phyloP scores from a whole-genome alignment of 2,888 invertebrate species.

The Hypena proboscidalis region DNA sequence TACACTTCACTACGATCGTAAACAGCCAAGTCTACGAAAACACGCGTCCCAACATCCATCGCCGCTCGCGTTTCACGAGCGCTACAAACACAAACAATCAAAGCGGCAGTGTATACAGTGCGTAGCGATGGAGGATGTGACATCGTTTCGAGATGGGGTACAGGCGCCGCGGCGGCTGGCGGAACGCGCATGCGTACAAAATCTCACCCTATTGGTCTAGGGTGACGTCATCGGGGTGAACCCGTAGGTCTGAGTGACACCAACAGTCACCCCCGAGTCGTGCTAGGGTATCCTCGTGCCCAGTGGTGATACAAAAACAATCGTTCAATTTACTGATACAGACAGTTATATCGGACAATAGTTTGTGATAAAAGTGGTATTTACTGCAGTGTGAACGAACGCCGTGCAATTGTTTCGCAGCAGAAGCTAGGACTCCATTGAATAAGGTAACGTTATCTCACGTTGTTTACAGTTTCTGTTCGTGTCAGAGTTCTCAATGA shows the following conservation, averaged over 20 bases:
- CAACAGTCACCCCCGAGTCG: constrained; percentile 80
- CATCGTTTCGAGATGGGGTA: constrained; percentile 52
- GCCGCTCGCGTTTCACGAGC: constrained; percentile 42
- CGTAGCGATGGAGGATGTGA: constrained; percentile 43
- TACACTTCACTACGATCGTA: constrained; percentile 66
- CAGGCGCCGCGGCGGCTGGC: constrained; percentile 78
- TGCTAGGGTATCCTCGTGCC: constrained; percentile 66
- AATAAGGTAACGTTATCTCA: constrained; percentile 53
- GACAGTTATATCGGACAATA: constrained; percentile 50
- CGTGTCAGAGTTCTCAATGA: constrained; percentile 63
- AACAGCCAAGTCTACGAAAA: constrained; percentile 56
- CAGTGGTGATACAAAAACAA: constrained; percentile 67
- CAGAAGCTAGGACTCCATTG: constrained; percentile 23
- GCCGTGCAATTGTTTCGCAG: constrained; percentile 10
- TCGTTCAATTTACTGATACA: constrained; percentile 55
- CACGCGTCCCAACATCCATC: constrained; percentile 52
- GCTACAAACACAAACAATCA: constrained; percentile 49
- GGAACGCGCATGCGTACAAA: constrained; percentile 73
- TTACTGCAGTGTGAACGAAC: constrained; percentile 35
- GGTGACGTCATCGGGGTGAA: constrained; percentile 84
- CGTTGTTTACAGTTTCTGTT: constrained; percentile 67
- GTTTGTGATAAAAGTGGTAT: constrained; percentile 53
- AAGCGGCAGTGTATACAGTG: constrained; percentile 65
- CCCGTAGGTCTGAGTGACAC: constrained; percentile 77
- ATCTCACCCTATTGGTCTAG: constrained; percentile 80